A percentile compares a stretch with the other conserved stretches of the same genome.
These are phyloP conservation scores for Melanostoma scalare DNA, from an alignment of 2,888 invertebrate genomes.

Conservation along the genomic window DNA sequence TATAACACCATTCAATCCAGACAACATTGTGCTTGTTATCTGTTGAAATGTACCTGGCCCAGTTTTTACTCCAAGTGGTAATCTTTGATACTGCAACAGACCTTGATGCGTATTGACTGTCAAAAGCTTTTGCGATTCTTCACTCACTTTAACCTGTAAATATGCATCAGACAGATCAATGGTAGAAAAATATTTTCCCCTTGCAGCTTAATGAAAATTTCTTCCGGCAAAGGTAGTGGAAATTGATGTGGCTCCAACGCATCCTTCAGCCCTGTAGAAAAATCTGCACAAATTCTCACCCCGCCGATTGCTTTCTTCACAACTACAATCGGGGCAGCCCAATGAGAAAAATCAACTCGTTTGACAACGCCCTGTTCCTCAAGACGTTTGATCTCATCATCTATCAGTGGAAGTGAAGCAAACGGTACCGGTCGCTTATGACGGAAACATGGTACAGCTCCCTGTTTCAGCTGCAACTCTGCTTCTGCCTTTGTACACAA, in stretches of 20 bases:
- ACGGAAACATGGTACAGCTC: conserved; percentile 52
- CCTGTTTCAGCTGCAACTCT: conserved; percentile 63
- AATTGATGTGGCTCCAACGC: conserved; percentile 66
- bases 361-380: conserved; percentile 66
- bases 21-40: conserved; percentile 23
- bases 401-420: conserved; percentile 59
- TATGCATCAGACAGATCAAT: conserved; percentile 68
- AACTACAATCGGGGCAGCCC: conserved; percentile 73
- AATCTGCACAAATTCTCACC: conserved; percentile 70
- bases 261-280: conserved; percentile 61
- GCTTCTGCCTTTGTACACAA: conserved; percentile 70
- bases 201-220: conserved; percentile 39
- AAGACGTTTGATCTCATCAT: conserved; percentile 58
- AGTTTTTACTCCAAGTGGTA: conserved; percentile 58
- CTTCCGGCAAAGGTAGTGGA: conserved; percentile 46
- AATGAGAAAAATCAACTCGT: conserved; percentile 66
- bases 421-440: conserved; percentile 72
- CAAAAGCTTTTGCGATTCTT: conserved; percentile 54
- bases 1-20: background rate
- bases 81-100: conserved; percentile 44
- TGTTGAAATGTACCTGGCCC: conserved; percentile 61
- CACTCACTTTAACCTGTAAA: conserved; percentile 69
- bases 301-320: conserved; percentile 51
- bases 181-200: conserved; percentile 39
- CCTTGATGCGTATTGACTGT: conserved; percentile 30